Evolutionary conservation across 2,888 invertebrate genomes (phyloP), one percentile per base, ranked within the genome.

Genomic region (Scaptomyza flava): DNA sequence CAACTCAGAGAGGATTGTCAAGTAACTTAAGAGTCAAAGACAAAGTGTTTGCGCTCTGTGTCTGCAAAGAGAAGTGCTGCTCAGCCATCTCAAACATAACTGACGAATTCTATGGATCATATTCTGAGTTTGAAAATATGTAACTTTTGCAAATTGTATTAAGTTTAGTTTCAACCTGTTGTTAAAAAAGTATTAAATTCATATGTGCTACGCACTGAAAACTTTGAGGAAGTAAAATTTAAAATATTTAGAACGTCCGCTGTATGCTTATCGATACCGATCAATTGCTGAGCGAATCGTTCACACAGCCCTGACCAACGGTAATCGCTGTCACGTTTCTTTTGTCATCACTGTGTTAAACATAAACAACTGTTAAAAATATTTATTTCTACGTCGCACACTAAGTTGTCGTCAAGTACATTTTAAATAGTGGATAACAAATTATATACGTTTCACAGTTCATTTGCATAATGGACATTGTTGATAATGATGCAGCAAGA

Each of bases 281-380:
- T 48, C 6, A 41, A 48, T 34, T 47, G 11, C 17, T 12, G 6
- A 17, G 12, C 9, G 7, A 9, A 47, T 46, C 38, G 33, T 11
- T 34, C 6, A 33, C 12, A 36, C 30, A 52, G 31, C 76, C 45
- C 58, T 76, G 14, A 31, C 7, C 6, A 59, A 59, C 41, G 20
- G 47, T 20, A 14, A 34, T 56, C 43, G 31, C 42, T 54, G 30
- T 57, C 34, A 43, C 48, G 14, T 11, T 17, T 4, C 14, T 17
- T 31, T 58, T 70, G 50, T 62, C 63, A 63, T 68, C 72, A 20
- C 73, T 69, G 46, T 42, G 27, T 54, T 62, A 56, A 79, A 79
- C 71, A 85, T 81, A 81, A 81, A 81, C 81, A 81, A 78, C 66
- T 58, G 71, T 58, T 36, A 36, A 9, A 66, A 56, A 66, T 52